Conservation (phyloP, 2,888 invertebrate genomes). For the Agrochola litura region DNA sequence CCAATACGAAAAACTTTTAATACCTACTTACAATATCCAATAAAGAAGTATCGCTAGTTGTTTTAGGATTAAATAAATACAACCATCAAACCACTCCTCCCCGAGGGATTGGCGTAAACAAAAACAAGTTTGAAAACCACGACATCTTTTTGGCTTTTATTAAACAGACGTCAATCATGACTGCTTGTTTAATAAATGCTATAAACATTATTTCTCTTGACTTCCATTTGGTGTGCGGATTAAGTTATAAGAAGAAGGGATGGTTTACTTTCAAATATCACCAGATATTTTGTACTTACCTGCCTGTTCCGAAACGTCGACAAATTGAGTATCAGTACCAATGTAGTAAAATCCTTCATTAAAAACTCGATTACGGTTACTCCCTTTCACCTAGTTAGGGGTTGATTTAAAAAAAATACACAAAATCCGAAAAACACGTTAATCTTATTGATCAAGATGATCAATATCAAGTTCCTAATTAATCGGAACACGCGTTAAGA, state of each 20-base stretch:
- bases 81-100: constrained; percentile 53
- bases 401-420: not conserved
- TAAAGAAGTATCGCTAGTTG: constrained; percentile 55
- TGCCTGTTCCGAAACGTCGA: too few relatives aligned
- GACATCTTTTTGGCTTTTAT: constrained; percentile 75
- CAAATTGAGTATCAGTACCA: not conserved
- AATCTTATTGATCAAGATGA: not conserved
- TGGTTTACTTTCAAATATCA: not conserved
- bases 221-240: constrained; percentile 65
- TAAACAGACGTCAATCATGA: constrained; percentile 84
- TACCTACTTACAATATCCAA: constrained; percentile 37
- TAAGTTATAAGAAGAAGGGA: constrained; percentile 60
- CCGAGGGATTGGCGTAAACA: constrained; percentile 64
- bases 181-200: constrained; percentile 82
- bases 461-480: not conserved
- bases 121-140: constrained; percentile 69
- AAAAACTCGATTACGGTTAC: too few relatives aligned
- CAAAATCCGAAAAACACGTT: too few relatives aligned
- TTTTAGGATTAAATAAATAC: constrained; percentile 66
- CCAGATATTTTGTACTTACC: not conserved
- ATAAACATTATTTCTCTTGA: constrained; percentile 81
- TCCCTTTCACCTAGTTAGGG: too few relatives aligned
- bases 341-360: not conserved
- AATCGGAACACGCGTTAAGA: not conserved
- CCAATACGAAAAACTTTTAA: constrained; percentile 36